phyloP scores from a whole-genome alignment of 2,797 vertebrate species.

The Gambelia wislizenii region DNA sequence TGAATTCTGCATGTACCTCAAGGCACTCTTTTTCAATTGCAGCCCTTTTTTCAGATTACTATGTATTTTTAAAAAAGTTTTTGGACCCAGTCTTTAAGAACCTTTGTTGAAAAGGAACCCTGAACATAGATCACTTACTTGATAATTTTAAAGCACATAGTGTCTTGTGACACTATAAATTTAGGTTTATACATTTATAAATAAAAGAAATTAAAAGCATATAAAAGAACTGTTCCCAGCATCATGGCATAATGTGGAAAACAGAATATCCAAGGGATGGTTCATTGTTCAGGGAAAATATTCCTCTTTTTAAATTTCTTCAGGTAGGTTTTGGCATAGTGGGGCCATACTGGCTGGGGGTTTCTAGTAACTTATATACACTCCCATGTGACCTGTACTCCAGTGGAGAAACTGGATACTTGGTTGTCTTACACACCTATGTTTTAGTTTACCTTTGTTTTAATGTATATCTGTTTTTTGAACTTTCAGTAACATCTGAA shows the following conservation, averaged over 20 bases:
- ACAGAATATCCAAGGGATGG: no score
- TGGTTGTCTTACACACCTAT: neutral
- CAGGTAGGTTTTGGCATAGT: neutral
- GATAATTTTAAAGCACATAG: neutral
- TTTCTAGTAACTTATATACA: no score
- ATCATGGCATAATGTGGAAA: no score
- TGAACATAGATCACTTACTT: neutral
- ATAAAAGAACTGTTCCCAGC: no score
- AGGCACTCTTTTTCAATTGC: neutral
- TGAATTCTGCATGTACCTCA: neutral
- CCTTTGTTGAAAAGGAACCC: neutral
- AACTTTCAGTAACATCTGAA: neutral
- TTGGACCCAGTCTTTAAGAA: neutral
- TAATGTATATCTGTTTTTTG: neutral
- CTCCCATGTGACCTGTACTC: neutral
- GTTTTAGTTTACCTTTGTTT: neutral
- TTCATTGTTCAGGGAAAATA: no score
- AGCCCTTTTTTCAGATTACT: neutral
- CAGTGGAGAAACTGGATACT: neutral
- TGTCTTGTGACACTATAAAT: neutral
- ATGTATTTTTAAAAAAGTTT: neutral
- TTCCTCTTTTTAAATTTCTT: no score
- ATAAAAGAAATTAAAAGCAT: no score
- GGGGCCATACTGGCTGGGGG: no score
- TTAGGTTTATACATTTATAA: no score